phyloP scores from a whole-genome alignment of 2,797 vertebrate genomes.

The Labroides dimidiatus region DNA sequence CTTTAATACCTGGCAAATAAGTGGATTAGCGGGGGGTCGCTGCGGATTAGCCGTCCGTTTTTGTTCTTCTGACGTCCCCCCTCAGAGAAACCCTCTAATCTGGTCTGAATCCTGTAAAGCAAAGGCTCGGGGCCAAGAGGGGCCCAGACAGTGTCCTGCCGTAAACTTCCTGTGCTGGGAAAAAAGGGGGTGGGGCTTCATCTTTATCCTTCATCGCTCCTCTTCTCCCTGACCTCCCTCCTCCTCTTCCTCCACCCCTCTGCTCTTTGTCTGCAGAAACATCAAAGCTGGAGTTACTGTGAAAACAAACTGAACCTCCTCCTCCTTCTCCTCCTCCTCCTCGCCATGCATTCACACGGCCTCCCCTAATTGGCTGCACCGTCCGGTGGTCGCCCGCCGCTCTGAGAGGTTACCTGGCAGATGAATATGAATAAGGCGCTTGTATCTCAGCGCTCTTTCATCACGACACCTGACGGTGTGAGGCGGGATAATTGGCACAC shows the following conservation, averaged over 20 bases:
- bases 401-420: conserved; percentile 29
- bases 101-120: conserved; percentile 62
- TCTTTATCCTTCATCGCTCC: conserved; percentile 16
- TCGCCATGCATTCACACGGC: conserved; percentile 17
- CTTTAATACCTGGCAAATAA: conserved; percentile 80
- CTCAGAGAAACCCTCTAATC: conserved; percentile 64
- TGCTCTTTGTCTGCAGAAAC: conserved; percentile 21
- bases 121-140: conserved; percentile 52
- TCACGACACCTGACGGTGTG: conserved; percentile 14
- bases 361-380: conserved; percentile 55
- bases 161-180: conserved; percentile 23
- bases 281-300: conserved; percentile 54
- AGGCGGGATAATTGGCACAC: conserved; percentile 44
- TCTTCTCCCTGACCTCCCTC: conserved; percentile 5
- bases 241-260: background rate
- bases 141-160: conserved; percentile 37
- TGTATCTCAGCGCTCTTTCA: conserved; percentile 26
- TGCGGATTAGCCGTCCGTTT: conserved; percentile 74
- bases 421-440: conserved; percentile 39
- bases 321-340: background rate
- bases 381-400: conserved; percentile 5
- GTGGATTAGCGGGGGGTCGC: conserved; percentile 78
- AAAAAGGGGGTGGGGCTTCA: background rate
- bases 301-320: conserved; percentile 42
- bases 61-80: conserved; percentile 63